Percentiles rank a stretch among this genome's conserved stretches.
phyloP scores from a whole-genome alignment of 2,888 invertebrate genomes.

The Agrotis clavis region DNA sequence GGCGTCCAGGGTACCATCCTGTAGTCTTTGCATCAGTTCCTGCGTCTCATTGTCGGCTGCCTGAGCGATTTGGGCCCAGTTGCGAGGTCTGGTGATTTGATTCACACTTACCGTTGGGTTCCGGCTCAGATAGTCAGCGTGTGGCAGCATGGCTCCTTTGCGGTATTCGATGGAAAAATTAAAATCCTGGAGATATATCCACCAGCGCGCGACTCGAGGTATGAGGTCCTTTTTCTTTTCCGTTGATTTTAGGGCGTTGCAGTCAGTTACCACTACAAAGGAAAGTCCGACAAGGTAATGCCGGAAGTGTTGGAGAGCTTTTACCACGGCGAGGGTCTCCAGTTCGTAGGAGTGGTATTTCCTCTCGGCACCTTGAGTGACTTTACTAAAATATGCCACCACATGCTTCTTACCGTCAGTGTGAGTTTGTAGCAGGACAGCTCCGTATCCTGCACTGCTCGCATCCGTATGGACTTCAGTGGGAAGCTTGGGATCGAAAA shows the following conservation, averaged over 20 bases:
- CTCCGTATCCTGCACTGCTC: slow-evolving; percentile 33
- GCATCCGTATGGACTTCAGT: slow-evolving; percentile 22
- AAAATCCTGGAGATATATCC: slow-evolving; percentile 55
- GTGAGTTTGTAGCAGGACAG: neutral
- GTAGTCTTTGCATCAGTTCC: neutral
- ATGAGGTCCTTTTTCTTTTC: slow-evolving; percentile 47
- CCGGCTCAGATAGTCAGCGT: slow-evolving; percentile 40
- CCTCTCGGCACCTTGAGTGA: slow-evolving; percentile 29
- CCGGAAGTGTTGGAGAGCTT: slow-evolving; percentile 53
- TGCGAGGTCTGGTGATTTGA: neutral
- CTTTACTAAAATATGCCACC: neutral
- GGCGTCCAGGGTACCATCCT: neutral
- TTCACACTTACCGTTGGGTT: slow-evolving; percentile 1
- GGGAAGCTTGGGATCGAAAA: neutral
- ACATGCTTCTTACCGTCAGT: neutral
- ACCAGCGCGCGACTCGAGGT: slow-evolving; percentile 56
- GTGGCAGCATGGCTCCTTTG: slow-evolving; percentile 50
- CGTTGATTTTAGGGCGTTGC: slow-evolving; percentile 41
- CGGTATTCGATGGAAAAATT: slow-evolving; percentile 54
- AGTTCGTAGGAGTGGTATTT: slow-evolving; percentile 43
- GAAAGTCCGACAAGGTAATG: slow-evolving; percentile 54
- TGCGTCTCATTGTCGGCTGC: slow-evolving; percentile 5
- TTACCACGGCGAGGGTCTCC: slow-evolving; percentile 50
- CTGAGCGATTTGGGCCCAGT: slow-evolving; percentile 16
- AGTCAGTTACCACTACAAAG: slow-evolving; percentile 33